Conservation (phyloP, 2,113 vertebrate species). For the Odontesthes bonariensis region DNA sequence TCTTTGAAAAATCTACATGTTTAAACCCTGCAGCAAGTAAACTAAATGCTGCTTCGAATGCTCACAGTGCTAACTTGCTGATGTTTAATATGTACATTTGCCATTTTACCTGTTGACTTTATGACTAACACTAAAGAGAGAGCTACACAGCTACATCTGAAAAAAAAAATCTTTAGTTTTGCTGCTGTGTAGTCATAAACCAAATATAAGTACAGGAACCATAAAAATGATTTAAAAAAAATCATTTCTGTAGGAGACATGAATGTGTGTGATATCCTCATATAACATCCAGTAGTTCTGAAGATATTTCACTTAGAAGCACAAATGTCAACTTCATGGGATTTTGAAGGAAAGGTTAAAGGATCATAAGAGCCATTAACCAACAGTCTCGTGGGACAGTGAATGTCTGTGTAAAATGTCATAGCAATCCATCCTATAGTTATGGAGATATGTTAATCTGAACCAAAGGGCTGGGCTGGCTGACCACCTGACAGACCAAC, state of each 20-base stretch:
- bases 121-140: background rate
- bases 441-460: background rate
- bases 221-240: background rate
- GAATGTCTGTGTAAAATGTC: background rate
- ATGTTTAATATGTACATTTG: background rate
- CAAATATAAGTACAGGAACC: background rate
- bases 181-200: background rate
- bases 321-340: background rate
- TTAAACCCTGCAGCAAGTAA: background rate
- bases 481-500: conserved; percentile 2
- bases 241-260: background rate
- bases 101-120: background rate
- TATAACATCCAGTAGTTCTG: background rate
- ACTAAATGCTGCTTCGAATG: background rate
- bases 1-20: background rate
- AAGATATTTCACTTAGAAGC: background rate
- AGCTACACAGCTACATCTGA: background rate
- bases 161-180: background rate
- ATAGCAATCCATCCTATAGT: background rate
- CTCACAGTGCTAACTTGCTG: background rate
- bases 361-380: background rate
- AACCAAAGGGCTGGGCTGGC: background rate
- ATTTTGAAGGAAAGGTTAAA: background rate
- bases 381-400: background rate
- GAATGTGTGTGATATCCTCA: background rate